Evolutionary conservation across 2,888 invertebrate genomes (phyloP), one percentile per base, ranked within the genome.

Genomic region (Psylliodes chrysocephalus): DNA sequence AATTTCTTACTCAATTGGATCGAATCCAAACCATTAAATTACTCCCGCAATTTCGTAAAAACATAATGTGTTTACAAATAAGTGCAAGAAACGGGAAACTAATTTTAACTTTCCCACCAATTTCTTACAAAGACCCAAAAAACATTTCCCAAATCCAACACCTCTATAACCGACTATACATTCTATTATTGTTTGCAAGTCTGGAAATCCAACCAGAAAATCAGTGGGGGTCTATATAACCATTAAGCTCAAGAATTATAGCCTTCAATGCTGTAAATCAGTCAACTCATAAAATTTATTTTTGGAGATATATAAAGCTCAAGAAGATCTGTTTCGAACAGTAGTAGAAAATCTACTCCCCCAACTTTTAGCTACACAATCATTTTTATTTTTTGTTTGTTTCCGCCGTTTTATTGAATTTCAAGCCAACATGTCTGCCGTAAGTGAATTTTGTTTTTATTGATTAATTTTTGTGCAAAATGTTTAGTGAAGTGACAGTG

Each of bases 271-370:
- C 56, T 52, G 53, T 64, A 66, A 64, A 68, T 68, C 68, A 66
- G 55, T 68, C 64, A 54, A 55, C 57, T 56, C 68, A 64, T 70
- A 67, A 70, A 71, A 68, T 68, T 63, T 70, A 70, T 71, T 71
- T 71, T 66, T 38, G 68, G 70, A 66, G 62, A 61, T 68, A 71
- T 71, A 71, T 71, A 71, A 68, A 62, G 64, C 67, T 52, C 57
- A 69, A 67, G 71, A 69, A 64, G 63, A 64, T 64, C 55, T 38
- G 61, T 66, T 69, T 59, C 66, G 61, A 57, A 47, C 71, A 71
- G 71, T 69, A 59, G 63, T 54, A 55, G 59, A 17, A 55, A 1
- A 59, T 40, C 61, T 63, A 54, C 61, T 65, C 63, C 66, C 55
- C 49, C 62, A 60, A 55, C 59, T 60, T 64, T 60, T 55, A 47